Evolutionary conservation across 2,888 invertebrate genomes (phyloP).

Genomic region (Melinaea menophilus): DNA sequence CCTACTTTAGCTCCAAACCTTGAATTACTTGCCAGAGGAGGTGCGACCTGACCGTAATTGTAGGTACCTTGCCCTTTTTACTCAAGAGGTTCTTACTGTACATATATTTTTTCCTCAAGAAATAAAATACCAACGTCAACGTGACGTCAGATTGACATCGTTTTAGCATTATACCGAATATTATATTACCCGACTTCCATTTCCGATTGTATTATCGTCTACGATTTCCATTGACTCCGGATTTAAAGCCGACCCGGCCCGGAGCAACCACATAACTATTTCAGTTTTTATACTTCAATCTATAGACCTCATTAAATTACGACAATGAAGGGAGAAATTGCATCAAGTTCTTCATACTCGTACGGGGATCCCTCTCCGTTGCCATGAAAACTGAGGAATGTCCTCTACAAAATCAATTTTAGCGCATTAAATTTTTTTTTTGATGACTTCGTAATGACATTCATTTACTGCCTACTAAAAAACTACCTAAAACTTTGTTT

Average conservation of each 20-base stretch:
- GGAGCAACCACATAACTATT: slow-evolving; percentile 6
- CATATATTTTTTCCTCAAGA: too few species aligned
- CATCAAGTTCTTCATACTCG: slow-evolving; percentile 17
- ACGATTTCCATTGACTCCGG: slow-evolving; percentile 1
- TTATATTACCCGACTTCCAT: slow-evolving; percentile 12
- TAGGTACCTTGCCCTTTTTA: not conserved
- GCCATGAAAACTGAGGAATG: slow-evolving; percentile 27
- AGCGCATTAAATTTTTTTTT: not conserved
- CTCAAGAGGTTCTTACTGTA: too few species aligned
- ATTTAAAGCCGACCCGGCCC: slow-evolving; percentile 1
- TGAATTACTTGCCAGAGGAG: slow-evolving; percentile 18
- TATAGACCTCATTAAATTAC: slow-evolving; percentile 18
- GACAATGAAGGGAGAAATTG: slow-evolving; percentile 23
- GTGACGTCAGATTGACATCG: not conserved
- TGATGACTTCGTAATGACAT: too few species aligned
- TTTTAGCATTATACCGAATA: not conserved
- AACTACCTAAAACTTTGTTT: too few species aligned
- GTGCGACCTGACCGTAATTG: slow-evolving; percentile 26
- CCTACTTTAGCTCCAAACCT: slow-evolving; percentile 24
- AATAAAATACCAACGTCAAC: not conserved
- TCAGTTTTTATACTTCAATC: slow-evolving; percentile 9
- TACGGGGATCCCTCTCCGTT: slow-evolving; percentile 38
- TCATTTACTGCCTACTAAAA: too few species aligned
- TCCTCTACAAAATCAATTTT: slow-evolving; percentile 33
- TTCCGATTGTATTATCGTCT: slow-evolving; percentile 6